These are phyloP conservation scores for Chrysochloris asiatica DNA, from an alignment of 2,113 vertebrate species.

Conservation along the genomic window DNA sequence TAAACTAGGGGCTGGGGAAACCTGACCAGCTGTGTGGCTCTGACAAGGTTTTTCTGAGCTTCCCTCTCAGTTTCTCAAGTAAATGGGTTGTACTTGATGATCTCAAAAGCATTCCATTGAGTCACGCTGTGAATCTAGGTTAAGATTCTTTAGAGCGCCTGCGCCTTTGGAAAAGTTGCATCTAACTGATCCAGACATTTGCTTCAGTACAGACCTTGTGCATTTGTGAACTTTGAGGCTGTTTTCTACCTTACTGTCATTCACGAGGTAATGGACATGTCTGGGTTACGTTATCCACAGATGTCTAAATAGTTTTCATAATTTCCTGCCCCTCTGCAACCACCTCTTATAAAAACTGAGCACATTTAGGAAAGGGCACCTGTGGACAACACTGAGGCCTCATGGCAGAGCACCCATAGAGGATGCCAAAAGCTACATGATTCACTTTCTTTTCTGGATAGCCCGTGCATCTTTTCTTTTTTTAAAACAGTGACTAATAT, in stretches of 20 bases:
- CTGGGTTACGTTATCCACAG: neutral
- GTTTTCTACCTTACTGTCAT: neutral
- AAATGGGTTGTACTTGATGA: neutral
- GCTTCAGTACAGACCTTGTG: neutral
- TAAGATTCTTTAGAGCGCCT: neutral
- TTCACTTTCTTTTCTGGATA: neutral
- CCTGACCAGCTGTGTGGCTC: neutral
- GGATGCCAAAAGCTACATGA: neutral
- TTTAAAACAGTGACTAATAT: too few relatives aligned
- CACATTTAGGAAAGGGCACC: neutral
- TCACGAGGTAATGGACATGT: neutral
- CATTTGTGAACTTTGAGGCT: neutral
- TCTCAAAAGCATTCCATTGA: neutral
- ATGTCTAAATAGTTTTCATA: conserved; percentile 3
- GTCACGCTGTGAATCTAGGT: neutral
- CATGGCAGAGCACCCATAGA: neutral
- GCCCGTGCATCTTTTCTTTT: neutral
- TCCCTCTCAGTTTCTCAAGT: neutral
- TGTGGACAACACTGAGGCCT: neutral
- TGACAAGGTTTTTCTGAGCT: neutral
- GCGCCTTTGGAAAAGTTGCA: neutral
- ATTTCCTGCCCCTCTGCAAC: neutral
- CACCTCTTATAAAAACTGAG: neutral
- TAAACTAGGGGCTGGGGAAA: neutral
- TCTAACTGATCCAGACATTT: neutral